Evolutionary conservation across 2,888 invertebrate genomes (phyloP), one percentile per base, ranked within the genome.

Genomic region (Tipula helvola): DNA sequence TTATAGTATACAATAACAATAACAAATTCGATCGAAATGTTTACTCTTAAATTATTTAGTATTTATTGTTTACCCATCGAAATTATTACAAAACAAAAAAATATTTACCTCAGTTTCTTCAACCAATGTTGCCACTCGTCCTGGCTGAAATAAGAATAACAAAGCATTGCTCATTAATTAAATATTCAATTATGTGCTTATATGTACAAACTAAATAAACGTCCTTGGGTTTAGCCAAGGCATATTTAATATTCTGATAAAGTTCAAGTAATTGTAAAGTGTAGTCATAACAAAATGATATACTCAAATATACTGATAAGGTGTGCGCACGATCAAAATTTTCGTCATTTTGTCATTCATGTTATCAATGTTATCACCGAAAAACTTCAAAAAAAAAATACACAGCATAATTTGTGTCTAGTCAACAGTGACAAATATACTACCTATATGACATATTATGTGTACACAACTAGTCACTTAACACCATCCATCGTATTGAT

Each of bases 111-210:
- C 86, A 90, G 93, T 93, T 90, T 96, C 95, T 90, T 96, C 94
- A 87, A 97, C 93, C 86, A 98, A 93, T 39, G 97, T 98, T 12
- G 96, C 98, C 52, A 98, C 98, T 90, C 98, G 93, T 87, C 98
- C 98, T 87, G 97, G 97, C 97, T 98, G 94, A 88, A 95, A 95
- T 90, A 91, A 92, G 39, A 39, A 39, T 90, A 90, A 88, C 89
- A 89, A 90, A 41, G 41, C 13, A 41, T 42, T 52, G n/a, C n/a
- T 52, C 12, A 44, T 44, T 44, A 44, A 5, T 44, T 12, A 44
- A 7, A 39, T 39, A 39, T 39, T 7, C 39, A 2, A 39, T 39
- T 7, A 44, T 52, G 2, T 44, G 3, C 3, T 41, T 41, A 41
- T 41, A 41, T 41, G 5, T 41, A 28, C n/a, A n/a, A n/a, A n/a